A percentile compares a stretch with the other conserved stretches of the same genome.
Conservation (phyloP, 2,113 vertebrate genomes). For the Apeltes quadracus region DNA sequence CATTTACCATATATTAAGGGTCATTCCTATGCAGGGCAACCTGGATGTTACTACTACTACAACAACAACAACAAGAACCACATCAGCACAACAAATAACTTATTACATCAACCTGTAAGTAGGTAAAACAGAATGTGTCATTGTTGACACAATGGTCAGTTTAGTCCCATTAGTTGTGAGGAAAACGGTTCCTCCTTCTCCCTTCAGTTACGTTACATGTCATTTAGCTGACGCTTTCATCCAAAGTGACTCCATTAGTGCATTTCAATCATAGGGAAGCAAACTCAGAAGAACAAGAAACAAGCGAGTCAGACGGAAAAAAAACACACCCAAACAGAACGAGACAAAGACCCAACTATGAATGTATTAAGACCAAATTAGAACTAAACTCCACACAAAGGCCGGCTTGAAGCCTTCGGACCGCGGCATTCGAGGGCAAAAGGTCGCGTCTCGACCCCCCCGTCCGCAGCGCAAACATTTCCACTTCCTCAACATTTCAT, state of each 20-base stretch:
- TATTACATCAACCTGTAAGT: neutral
- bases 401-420: constrained; percentile 12
- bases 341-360: neutral
- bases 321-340: neutral
- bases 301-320: neutral
- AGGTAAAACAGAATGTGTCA: neutral
- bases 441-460: constrained; percentile 55
- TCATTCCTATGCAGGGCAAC: too few species aligned
- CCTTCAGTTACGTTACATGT: too few species aligned
- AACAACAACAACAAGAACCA: constrained; percentile 3
- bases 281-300: too few species aligned
- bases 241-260: too few species aligned
- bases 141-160: neutral
- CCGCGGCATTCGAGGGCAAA: constrained; percentile 49
- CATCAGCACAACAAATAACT: neutral
- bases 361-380: neutral
- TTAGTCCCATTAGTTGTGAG: neutral
- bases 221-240: too few species aligned
- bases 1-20: too few species aligned
- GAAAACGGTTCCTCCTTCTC: neutral
- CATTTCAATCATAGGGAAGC: too few species aligned
- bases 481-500: constrained; percentile 73
- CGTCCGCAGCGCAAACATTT: constrained; percentile 61
- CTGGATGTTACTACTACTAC: too few species aligned
- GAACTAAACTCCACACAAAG: neutral